These are phyloP conservation scores for Prinia subflava DNA, from an alignment of 2,113 vertebrate species.

Conservation along the genomic window DNA sequence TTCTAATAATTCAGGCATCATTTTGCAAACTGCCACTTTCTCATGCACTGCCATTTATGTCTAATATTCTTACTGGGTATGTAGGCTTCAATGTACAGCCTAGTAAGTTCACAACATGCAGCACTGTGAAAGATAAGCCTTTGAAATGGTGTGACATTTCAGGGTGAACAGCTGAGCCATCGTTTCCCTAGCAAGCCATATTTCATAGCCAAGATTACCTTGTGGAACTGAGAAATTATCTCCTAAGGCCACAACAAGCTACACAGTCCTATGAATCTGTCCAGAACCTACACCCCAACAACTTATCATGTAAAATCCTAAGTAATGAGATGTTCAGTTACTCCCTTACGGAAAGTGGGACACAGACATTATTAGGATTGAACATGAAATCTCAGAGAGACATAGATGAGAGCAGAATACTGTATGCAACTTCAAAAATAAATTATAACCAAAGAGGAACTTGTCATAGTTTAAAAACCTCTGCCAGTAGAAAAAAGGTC, in stretches of 20 bases:
- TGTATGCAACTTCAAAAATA: background rate
- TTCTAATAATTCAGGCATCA: background rate
- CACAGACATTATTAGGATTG: background rate
- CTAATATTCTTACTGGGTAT: background rate
- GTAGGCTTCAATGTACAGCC: background rate
- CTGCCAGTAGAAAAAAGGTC: background rate
- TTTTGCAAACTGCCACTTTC: background rate
- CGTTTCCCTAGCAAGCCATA: background rate
- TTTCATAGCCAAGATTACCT: background rate
- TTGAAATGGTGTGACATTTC: background rate
- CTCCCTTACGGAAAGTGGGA: background rate
- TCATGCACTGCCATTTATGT: background rate
- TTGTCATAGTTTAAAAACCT: background rate
- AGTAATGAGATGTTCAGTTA: background rate
- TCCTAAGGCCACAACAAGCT: background rate
- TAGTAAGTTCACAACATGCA: background rate
- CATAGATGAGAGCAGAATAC: background rate
- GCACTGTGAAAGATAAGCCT: background rate
- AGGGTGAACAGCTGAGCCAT: slow-evolving; percentile 3
- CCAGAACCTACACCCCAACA: background rate
- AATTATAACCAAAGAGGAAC: background rate
- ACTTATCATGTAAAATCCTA: background rate
- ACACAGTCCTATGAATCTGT: background rate
- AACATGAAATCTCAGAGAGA: background rate
- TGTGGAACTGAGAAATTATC: background rate